These are phyloP conservation scores for Nibea coibor DNA, from an alignment of 2,113 vertebrate species.

Conservation along the genomic window DNA sequence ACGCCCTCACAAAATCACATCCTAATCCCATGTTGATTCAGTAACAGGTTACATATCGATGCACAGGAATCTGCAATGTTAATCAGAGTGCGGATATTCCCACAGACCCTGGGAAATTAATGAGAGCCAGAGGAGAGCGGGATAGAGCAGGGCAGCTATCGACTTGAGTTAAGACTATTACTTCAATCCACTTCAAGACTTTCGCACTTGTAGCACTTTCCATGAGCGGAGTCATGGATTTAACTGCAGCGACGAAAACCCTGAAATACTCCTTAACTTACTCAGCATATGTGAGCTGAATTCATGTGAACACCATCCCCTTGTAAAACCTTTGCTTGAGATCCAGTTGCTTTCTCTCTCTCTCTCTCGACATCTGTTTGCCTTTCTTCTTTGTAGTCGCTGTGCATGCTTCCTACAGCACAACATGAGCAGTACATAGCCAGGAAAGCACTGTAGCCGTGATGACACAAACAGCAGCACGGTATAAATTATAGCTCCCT, in stretches of 20 bases:
- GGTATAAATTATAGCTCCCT: slow-evolving; percentile 54
- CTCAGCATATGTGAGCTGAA: slow-evolving; percentile 54
- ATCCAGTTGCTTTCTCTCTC: not conserved
- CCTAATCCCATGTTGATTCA: slow-evolving; percentile 63
- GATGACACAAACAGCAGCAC: slow-evolving; percentile 36
- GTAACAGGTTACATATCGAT: slow-evolving; percentile 74
- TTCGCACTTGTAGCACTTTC: slow-evolving; percentile 71
- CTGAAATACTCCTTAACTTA: slow-evolving; percentile 41
- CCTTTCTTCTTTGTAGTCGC: not conserved
- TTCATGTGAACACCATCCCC: slow-evolving; percentile 34
- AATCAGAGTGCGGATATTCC: slow-evolving; percentile 73
- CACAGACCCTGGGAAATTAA: slow-evolving; percentile 75
- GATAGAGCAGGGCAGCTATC: slow-evolving; percentile 44
- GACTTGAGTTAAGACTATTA: slow-evolving; percentile 67
- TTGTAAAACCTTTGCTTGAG: slow-evolving; percentile 23
- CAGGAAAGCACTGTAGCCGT: not conserved
- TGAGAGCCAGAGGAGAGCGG: slow-evolving; percentile 46
- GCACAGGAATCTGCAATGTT: slow-evolving; percentile 70
- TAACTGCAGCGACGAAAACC: slow-evolving; percentile 41
- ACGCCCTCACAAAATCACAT: slow-evolving; percentile 39
- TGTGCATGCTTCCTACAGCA: slow-evolving; percentile 11
- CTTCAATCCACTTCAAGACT: slow-evolving; percentile 63
- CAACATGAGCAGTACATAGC: not conserved
- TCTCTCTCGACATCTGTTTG: slow-evolving; percentile 38
- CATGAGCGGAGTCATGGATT: slow-evolving; percentile 60